These are phyloP conservation scores for Muscicapa comitata DNA, from an alignment of 2,797 vertebrate species.

Conservation along the genomic window DNA sequence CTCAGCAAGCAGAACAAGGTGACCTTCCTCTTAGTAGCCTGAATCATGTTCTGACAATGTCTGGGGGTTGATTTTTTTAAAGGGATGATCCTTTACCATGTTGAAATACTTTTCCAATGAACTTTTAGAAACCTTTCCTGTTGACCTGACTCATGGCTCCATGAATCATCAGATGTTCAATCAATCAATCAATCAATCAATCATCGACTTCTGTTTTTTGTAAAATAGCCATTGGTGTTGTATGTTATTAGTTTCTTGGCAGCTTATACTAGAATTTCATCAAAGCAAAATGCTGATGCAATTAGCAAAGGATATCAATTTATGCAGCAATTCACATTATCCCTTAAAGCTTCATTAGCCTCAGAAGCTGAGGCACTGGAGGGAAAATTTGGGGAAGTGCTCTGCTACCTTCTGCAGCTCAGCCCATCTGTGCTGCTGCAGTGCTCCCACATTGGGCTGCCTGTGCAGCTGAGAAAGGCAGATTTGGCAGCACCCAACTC, in stretches of 20 bases:
- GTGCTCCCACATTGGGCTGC: rapidly evolving
- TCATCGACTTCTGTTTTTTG: neutral
- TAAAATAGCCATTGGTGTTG: conserved; percentile 5
- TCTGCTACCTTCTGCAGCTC: conserved; percentile 14
- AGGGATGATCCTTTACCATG: neutral
- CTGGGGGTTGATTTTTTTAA: neutral
- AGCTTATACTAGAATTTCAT: neutral
- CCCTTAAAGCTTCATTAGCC: conserved; percentile 56
- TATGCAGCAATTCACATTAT: conserved; percentile 42
- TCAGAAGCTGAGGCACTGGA: conserved; percentile 35
- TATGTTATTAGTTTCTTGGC: conserved; percentile 39
- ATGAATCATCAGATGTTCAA: neutral
- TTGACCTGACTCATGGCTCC: neutral
- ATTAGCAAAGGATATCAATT: conserved; percentile 64
- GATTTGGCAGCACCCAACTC: neutral
- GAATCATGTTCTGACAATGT: neutral
- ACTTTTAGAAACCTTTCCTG: neutral
- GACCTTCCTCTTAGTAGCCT: neutral
- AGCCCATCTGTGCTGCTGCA: neutral
- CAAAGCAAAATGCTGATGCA: conserved; percentile 52
- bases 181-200: neutral
- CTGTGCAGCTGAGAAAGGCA: rapidly evolving
- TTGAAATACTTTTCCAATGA: neutral
- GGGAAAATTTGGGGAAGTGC: neutral
- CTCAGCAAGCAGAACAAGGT: neutral